Evolutionary conservation across 2,113 vertebrate genomes (phyloP).

Genomic region (Pachypanchax playfairii): DNA sequence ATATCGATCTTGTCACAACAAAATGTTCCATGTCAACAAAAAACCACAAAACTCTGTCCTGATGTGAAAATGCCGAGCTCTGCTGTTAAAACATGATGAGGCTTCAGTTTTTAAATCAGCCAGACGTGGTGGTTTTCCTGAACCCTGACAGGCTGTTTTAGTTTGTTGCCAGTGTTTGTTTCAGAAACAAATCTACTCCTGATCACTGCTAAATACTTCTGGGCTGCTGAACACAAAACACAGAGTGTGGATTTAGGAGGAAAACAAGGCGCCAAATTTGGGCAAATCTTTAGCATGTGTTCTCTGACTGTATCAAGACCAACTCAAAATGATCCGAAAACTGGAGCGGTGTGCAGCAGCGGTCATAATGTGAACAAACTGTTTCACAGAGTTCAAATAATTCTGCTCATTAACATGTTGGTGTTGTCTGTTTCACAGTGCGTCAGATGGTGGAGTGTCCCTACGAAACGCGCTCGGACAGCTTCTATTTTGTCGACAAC

Average conservation of each 20-base stretch:
- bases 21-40: neutral
- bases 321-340: too few species aligned
- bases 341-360: too few species aligned
- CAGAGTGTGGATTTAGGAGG: neutral
- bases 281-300: neutral
- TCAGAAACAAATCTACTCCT: neutral
- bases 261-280: neutral
- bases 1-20: slow-evolving; percentile 8
- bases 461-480: slow-evolving; percentile 92
- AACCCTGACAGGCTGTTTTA: neutral
- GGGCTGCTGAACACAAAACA: neutral
- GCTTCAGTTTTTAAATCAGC: neutral
- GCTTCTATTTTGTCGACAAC: slow-evolving; percentile 95
- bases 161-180: slow-evolving; percentile 2
- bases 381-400: too few species aligned
- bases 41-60: neutral
- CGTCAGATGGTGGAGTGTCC: slow-evolving; percentile 93
- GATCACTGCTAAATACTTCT: neutral
- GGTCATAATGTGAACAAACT: too few species aligned
- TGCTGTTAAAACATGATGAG: slow-evolving; percentile 1
- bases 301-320: neutral
- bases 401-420: slow-evolving; percentile 7
- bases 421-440: slow-evolving; percentile 77
- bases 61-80: neutral
- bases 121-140: neutral